Evolutionary conservation across 2,888 invertebrate species (phyloP), one percentile per base, ranked within the genome.

Genomic region (Leucania comma): DNA sequence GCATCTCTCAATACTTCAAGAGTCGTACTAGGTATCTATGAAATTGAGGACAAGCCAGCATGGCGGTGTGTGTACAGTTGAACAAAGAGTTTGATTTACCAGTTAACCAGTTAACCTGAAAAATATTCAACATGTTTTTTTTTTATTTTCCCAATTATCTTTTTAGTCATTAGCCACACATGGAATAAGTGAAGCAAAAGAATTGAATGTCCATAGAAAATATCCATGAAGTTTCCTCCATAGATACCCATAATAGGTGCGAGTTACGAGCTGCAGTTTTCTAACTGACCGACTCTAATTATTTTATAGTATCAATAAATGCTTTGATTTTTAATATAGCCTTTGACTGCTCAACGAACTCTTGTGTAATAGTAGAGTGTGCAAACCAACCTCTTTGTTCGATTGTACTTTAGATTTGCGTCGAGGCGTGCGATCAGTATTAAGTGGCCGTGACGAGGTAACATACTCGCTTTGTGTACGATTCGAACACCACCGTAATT

Each of bases 391-490:
- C 22, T 12, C 0, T 48, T 71, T 64, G 53, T 54, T 22, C 48
- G 17, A 64, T 2, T 38, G 65, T 54, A 64, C 65, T 81, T 78
- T 75, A 61, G 84, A 65, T 69, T 72, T 68, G 57, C 56, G 50
- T 50, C 60, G 46, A 72, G 68, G 54, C 70, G 60, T 75, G 58
- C 57, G 57, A 78, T 72, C 64, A 65, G 64, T 42, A 20, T 59
- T 75, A 78, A 78, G 70, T 77, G 67, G 58, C 59, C 56, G 42
- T 81, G 71, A 69, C 69, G 35, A 62, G 46, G 58, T 61, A 67
- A 67, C 68, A 66, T 53, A 70, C 59, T 48, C 66, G 63, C 75
- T 82, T 82, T 78, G 71, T 67, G 48, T 51, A 59, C 59, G 20
- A 53, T 65, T 56, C 56, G 24, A 67, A 59, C 64, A 74, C 59